These are phyloP conservation scores for Drosophila busckii DNA, from an alignment of 1,140 invertebrate species.

Conservation along the genomic window DNA sequence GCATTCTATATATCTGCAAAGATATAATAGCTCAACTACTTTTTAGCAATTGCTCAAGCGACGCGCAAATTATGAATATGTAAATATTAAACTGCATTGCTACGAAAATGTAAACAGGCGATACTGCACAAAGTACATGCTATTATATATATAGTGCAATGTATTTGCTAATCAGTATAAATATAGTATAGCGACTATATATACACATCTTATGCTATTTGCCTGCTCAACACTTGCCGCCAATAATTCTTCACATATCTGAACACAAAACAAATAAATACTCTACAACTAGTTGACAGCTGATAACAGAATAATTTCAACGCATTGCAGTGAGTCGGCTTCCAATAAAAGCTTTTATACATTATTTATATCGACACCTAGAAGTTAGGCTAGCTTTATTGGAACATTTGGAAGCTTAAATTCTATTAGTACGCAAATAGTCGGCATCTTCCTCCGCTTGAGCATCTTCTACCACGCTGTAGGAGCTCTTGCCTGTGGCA, in stretches of 20 bases:
- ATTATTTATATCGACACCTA: constrained; percentile 10
- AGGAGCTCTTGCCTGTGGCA: constrained; percentile 47
- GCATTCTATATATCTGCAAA: too few relatives aligned
- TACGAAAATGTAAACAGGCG: constrained; percentile 63
- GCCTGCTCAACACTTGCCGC: too few relatives aligned
- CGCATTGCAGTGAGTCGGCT: constrained; percentile 43
- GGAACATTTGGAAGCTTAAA: constrained; percentile 35
- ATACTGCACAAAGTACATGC: constrained; percentile 38
- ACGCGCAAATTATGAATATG: constrained; percentile 38
- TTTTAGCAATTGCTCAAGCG: constrained; percentile 18
- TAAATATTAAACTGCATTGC: constrained; percentile 54
- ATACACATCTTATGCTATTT: background rate
- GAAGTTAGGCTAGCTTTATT: constrained; percentile 35
- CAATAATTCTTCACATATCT: too few relatives aligned
- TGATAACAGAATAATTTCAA: constrained; percentile 46
- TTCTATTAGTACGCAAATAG: constrained; percentile 60
- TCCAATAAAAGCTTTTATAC: background rate
- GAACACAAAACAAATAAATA: constrained; percentile 54
- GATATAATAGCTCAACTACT: too few relatives aligned
- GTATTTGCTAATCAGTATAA: constrained; percentile 10
- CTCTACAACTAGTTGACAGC: constrained; percentile 32
- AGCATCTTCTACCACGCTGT: constrained; percentile 68
- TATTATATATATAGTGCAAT: constrained; percentile 5
- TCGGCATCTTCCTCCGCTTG: constrained; percentile 54
- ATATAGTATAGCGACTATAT: background rate